Conservation (phyloP, 2,797 vertebrate species). For the Mormyrops attenuatus region DNA sequence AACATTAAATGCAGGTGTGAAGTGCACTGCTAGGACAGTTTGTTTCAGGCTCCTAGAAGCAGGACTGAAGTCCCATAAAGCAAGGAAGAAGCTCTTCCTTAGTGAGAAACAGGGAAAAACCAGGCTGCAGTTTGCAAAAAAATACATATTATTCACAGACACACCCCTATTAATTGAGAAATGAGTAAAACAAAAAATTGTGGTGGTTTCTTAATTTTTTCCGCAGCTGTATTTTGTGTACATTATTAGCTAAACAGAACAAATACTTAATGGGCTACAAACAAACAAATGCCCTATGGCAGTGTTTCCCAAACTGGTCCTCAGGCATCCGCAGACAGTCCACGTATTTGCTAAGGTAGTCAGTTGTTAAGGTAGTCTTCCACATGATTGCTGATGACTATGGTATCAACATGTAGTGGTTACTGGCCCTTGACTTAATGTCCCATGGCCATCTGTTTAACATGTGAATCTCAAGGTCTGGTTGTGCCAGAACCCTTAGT, state of each 20-base stretch:
- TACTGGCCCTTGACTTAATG: constrained; percentile 3
- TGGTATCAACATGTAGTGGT: background rate
- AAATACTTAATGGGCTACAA: background rate
- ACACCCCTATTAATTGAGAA: background rate
- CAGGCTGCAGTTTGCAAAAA: background rate
- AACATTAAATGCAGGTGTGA: no score
- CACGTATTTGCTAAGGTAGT: background rate
- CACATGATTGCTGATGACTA: background rate
- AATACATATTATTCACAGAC: background rate
- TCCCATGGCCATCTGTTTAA: background rate
- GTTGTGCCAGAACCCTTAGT: background rate
- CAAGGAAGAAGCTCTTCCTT: background rate
- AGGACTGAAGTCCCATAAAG: background rate
- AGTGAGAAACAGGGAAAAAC: background rate
- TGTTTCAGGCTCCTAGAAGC: background rate
- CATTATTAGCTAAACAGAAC: background rate
- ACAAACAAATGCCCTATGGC: background rate
- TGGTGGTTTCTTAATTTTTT: background rate
- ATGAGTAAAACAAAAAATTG: background rate
- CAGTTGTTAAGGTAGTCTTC: background rate
- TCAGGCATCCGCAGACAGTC: background rate
- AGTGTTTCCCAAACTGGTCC: background rate
- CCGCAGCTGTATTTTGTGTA: background rate
- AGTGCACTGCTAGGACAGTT: no score
- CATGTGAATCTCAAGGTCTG: background rate